Percentiles rank a stretch among this genome's conserved stretches.
phyloP scores from a whole-genome alignment of 2,113 vertebrate genomes.

The Hippolais icterina region DNA sequence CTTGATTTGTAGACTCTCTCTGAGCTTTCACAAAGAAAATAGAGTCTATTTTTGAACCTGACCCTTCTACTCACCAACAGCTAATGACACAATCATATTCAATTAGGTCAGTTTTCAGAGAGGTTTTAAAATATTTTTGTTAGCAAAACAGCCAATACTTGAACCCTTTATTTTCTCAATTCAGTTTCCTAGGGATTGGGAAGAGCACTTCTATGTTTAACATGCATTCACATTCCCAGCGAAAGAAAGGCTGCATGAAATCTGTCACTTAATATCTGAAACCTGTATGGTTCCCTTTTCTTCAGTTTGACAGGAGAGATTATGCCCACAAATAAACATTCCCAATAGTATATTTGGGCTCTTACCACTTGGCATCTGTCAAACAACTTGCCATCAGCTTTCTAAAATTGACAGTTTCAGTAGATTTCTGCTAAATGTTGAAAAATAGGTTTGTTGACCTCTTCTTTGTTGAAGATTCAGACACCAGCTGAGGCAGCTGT shows the following conservation, averaged over 20 bases:
- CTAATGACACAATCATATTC: not conserved
- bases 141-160: not conserved
- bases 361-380: slow-evolving; percentile 68
- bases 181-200: not conserved
- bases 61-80: not conserved
- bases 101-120: not conserved
- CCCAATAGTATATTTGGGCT: slow-evolving; percentile 61
- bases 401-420: slow-evolving; percentile 65
- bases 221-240: not conserved
- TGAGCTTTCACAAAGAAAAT: not conserved
- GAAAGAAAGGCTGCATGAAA: not conserved
- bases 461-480: slow-evolving; percentile 45
- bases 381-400: slow-evolving; percentile 64
- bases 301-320: slow-evolving; percentile 49
- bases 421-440: slow-evolving; percentile 60
- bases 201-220: not conserved
- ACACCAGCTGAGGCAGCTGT: slow-evolving; percentile 63
- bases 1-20: not conserved
- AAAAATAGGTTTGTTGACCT: slow-evolving; percentile 63
- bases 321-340: slow-evolving; percentile 66
- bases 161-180: not conserved
- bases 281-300: slow-evolving; percentile 6
- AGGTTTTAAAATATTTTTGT: not conserved
- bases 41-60: not conserved
- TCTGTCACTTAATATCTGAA: slow-evolving; percentile 60